Conservation (phyloP, 2,888 invertebrate genomes). For the Tachina lurida region DNA sequence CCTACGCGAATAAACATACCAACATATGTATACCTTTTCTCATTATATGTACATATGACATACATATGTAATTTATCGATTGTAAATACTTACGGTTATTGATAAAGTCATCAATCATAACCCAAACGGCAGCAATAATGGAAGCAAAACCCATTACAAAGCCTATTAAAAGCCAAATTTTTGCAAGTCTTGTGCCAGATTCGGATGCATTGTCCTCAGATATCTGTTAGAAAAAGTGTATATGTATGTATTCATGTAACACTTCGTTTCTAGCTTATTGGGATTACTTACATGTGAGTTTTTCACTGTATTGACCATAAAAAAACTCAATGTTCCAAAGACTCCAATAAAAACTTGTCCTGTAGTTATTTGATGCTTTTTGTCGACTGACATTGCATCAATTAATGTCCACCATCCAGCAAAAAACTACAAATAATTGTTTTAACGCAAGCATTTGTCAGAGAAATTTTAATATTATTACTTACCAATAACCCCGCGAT, state of each 20-base stretch:
- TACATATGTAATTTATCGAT: background rate
- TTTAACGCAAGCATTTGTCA: background rate
- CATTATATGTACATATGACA: background rate
- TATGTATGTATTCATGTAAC: background rate
- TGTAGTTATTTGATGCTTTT: slow-evolving; percentile 86
- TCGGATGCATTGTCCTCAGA: slow-evolving; percentile 80
- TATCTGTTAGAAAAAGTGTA: slow-evolving; percentile 69
- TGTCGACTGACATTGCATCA: slow-evolving; percentile 93
- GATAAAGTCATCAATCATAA: slow-evolving; percentile 94
- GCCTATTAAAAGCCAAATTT: slow-evolving; percentile 97
- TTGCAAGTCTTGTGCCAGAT: slow-evolving; percentile 92
- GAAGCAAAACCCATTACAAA: slow-evolving; percentile 98
- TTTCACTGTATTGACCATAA: slow-evolving; percentile 98
- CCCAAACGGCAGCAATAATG: slow-evolving; percentile 97
- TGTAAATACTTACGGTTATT: slow-evolving; percentile 84
- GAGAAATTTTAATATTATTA: background rate
- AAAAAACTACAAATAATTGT: slow-evolving; percentile 89
- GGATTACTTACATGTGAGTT: slow-evolving; percentile 89
- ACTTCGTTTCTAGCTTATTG: background rate
- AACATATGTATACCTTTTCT: background rate
- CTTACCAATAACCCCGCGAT: slow-evolving; percentile 93
- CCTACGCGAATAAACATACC: too few relatives aligned
- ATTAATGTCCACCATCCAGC: slow-evolving; percentile 99
- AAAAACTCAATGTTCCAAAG: slow-evolving; percentile 95
- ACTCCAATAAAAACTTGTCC: slow-evolving; percentile 96